Conservation (phyloP, 2,113 vertebrate species). For the Tenebrosternarchus preto region DNA sequence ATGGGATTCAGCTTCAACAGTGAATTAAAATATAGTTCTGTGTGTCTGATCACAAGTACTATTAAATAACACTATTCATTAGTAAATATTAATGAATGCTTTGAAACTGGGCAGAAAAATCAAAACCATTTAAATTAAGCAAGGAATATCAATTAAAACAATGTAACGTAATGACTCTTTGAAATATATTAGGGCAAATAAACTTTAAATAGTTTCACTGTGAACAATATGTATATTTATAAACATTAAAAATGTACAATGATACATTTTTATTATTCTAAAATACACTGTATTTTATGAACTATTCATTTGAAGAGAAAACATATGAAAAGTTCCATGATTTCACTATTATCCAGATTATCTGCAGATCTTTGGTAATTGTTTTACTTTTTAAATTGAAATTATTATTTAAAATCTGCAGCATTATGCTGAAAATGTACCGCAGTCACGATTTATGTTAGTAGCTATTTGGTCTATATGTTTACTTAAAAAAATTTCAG, state of each 20-base stretch:
- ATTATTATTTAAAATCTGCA: not conserved
- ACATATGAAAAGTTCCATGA: constrained; percentile 9
- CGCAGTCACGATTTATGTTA: not conserved
- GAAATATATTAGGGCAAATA: constrained; percentile 11
- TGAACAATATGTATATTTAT: not conserved
- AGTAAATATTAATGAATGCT: not conserved
- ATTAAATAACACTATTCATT: not conserved
- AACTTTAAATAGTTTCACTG: constrained; percentile 4
- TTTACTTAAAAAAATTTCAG: not conserved
- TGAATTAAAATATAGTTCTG: not conserved
- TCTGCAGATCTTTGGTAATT: not conserved
- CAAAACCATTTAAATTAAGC: too few relatives aligned
- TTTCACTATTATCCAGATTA: not conserved
- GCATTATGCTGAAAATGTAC: not conserved
- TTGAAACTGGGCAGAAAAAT: too few relatives aligned
- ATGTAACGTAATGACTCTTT: not conserved
- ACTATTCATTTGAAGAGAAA: constrained; percentile 9
- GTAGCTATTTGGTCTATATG: not conserved
- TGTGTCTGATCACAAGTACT: not conserved
- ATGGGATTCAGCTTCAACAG: too few relatives aligned
- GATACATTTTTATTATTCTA: constrained; percentile 35
- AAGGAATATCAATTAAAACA: not conserved
- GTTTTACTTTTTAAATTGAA: not conserved
- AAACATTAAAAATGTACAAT: constrained; percentile 40
- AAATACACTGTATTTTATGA: constrained; percentile 10